Evolutionary conservation across 2,888 invertebrate species (phyloP), one percentile per base, ranked within the genome.

Genomic region (Tetragonula carbonaria): DNA sequence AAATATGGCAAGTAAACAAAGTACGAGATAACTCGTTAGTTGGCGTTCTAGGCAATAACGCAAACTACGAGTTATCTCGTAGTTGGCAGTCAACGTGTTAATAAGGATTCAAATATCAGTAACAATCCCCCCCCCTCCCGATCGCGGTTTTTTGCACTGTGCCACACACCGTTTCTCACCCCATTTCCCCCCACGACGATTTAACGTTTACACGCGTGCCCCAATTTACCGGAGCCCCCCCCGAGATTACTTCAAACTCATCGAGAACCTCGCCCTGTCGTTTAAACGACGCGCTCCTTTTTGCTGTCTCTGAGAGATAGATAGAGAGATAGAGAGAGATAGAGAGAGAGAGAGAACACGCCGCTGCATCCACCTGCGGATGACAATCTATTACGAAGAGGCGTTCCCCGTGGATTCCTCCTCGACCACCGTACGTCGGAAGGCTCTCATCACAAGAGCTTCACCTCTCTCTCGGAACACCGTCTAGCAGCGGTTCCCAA

Each of bases 381-480:
- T 85, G 88, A 88, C 88, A 88, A 88, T 88, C 88, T 85, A 85
- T 87, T 87, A 81, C 74, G 73, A 85, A 66, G 85, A 82, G 87
- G 88, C 88, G 88, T 88, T 82, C 65, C 87, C 80, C 53, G 59
- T 82, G 78, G 80, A 86, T 74, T 85, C 80, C 74, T 57, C 63
- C 74, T 74, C 81, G 85, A 65, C 84, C 76, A 77, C 80, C 85
- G 73, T 77, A 73, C 59, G 62, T 78, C 66, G 45, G 50, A 4
- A n/a, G 51, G 23, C 70, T 74, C 74, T 74, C 84, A 33, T 66
- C 70, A 23, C 50, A 50, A 18, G 21, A n/a, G 38, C 16, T 59
- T 75, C 68, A 50, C 51, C 66, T 59, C 51, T 59, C 51, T 45
- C 45, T 45, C 45, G 45, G 53, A 53, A 28, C 33, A 23, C 67